A percentile compares a stretch with the other conserved stretches of the same genome.
These are phyloP conservation scores for Pandemis heparana DNA, from an alignment of 2,888 invertebrate genomes.

Conservation along the genomic window DNA sequence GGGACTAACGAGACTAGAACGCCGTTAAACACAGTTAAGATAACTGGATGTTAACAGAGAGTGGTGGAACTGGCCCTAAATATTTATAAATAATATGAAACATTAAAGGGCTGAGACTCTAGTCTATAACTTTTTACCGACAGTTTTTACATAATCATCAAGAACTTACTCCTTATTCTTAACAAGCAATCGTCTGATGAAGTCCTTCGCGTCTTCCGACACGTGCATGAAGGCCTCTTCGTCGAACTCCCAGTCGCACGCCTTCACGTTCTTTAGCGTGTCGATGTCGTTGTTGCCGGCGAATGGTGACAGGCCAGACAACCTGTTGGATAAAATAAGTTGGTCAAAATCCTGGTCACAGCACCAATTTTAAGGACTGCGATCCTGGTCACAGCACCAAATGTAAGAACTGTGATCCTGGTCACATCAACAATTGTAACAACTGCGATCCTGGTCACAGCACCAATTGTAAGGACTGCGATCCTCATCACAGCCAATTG, in stretches of 20 bases:
- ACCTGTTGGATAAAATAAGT: constrained; percentile 76
- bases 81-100: too few relatives aligned
- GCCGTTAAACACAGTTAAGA: too few relatives aligned
- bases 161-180: constrained; percentile 95
- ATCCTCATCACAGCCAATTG: background rate
- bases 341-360: constrained; percentile 14
- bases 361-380: constrained; percentile 8
- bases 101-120: too few relatives aligned
- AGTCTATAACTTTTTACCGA: background rate
- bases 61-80: too few relatives aligned
- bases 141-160: background rate
- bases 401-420: background rate
- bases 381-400: background rate
- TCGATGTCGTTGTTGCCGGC: constrained; percentile 99
- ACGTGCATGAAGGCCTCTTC: constrained; percentile 97
- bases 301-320: constrained; percentile 99
- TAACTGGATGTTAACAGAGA: too few relatives aligned
- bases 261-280: constrained; percentile 98
- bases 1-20: too few relatives aligned
- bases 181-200: constrained; percentile 96
- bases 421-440: background rate
- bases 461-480: background rate
- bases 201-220: constrained; percentile 99
- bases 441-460: background rate
- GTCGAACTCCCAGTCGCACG: constrained; percentile 99